Evolutionary conservation across 2,888 invertebrate species (phyloP).

Genomic region (Drosophila tanythrix): DNA sequence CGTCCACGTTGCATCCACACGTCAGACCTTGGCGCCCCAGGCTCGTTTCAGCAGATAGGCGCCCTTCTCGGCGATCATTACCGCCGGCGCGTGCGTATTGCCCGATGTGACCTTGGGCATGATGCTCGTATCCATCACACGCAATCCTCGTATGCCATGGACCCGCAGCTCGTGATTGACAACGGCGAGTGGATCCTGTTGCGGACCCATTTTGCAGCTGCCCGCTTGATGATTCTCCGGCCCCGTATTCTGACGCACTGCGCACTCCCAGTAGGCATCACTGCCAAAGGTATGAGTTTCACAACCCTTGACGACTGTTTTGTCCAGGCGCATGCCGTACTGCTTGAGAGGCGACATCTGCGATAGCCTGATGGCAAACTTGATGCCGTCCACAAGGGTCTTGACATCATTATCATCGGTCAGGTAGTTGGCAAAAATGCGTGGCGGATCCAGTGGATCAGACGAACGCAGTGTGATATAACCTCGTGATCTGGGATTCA

Average conservation of each 20-base stretch:
- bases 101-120: constrained; percentile 92
- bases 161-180: constrained; percentile 88
- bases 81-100: constrained; percentile 91
- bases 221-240: constrained; percentile 94
- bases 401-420: constrained; percentile 89
- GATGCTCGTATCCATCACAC: constrained; percentile 92
- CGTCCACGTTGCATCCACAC: constrained; percentile 83
- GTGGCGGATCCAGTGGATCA: constrained; percentile 92
- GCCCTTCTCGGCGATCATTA: constrained; percentile 92
- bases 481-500: constrained; percentile 95
- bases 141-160: constrained; percentile 88
- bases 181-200: constrained; percentile 89
- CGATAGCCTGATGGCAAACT: constrained; percentile 90
- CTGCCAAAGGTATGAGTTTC: constrained; percentile 89
- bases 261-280: constrained; percentile 92
- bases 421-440: constrained; percentile 92
- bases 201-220: constrained; percentile 93
- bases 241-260: constrained; percentile 89
- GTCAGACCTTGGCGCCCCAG: constrained; percentile 84
- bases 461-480: constrained; percentile 89
- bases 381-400: constrained; percentile 92
- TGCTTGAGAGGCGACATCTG: constrained; percentile 88
- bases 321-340: constrained; percentile 91
- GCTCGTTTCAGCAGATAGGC: constrained; percentile 83
- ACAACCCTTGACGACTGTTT: constrained; percentile 90